phyloP scores from a whole-genome alignment of 1,140 invertebrate genomes.

The Dreissena polymorpha region DNA sequence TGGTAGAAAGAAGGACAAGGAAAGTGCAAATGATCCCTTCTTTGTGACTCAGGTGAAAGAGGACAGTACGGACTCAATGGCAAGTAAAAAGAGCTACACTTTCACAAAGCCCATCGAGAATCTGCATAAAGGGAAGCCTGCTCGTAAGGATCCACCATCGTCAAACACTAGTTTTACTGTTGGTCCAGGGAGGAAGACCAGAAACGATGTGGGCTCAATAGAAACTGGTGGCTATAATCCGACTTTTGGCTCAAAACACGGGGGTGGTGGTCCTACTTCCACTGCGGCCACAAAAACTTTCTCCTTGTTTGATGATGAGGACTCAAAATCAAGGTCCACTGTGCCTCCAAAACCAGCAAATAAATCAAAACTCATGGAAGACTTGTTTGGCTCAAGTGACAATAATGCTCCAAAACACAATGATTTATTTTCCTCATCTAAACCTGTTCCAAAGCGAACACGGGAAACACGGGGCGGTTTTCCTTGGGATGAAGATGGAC shows the following conservation, averaged over 20 bases:
- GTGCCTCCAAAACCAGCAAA: slow-evolving; percentile 43
- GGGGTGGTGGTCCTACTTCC: slow-evolving; percentile 1
- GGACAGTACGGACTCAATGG: slow-evolving; percentile 39
- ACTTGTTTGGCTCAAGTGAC: slow-evolving; percentile 64
- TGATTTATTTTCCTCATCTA: slow-evolving; percentile 54
- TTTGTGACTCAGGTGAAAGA: slow-evolving; percentile 39
- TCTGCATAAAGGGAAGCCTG: slow-evolving; percentile 69
- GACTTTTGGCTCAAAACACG: slow-evolving; percentile 54
- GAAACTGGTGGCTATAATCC: slow-evolving; percentile 68
- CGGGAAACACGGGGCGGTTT: slow-evolving; percentile 42
- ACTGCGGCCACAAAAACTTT: slow-evolving; percentile 31
- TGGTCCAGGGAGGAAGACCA: slow-evolving; percentile 41
- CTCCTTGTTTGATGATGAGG: slow-evolving; percentile 48
- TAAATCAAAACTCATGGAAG: slow-evolving; percentile 65
- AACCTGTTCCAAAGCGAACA: slow-evolving; percentile 20
- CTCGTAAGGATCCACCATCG: slow-evolving; percentile 63
- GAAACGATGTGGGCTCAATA: slow-evolving; percentile 48
- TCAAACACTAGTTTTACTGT: slow-evolving; percentile 48
- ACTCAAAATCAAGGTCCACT: slow-evolving; percentile 17
- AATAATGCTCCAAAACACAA: slow-evolving; percentile 33
- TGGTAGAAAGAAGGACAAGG: slow-evolving; percentile 29
- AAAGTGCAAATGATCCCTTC: slow-evolving; percentile 50
- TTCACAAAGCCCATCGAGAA: slow-evolving; percentile 69
- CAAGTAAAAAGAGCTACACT: slow-evolving; percentile 59
- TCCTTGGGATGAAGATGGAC: slow-evolving; percentile 61